Conservation (phyloP, 2,113 vertebrate genomes). For the Mesoclemmys tuberculata region DNA sequence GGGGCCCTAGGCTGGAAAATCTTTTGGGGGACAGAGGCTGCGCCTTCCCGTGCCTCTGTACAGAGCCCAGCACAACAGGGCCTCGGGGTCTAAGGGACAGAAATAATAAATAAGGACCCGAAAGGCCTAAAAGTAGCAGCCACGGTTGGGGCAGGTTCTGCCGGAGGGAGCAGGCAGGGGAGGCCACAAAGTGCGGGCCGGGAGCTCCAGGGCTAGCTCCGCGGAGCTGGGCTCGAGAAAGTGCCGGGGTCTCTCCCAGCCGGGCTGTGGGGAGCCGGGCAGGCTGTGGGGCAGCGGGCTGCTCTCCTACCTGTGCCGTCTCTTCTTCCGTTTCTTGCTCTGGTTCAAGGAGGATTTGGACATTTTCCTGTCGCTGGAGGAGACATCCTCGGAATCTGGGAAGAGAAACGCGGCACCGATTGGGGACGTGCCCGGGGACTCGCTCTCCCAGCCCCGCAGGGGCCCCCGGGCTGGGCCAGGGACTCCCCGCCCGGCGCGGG, state of each 20-base stretch:
- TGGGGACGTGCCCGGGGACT: not conserved
- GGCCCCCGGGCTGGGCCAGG: not conserved
- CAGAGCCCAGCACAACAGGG: too few relatives aligned
- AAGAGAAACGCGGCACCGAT: constrained; percentile 48
- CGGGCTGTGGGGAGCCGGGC: not conserved
- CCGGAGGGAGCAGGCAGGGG: not conserved
- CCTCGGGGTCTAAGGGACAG: too few relatives aligned
- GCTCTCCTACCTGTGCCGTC: constrained; percentile 90
- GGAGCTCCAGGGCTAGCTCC: too few relatives aligned
- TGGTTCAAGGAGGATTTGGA: constrained; percentile 92
- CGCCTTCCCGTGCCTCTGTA: not conserved
- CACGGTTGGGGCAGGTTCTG: not conserved
- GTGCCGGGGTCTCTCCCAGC: too few relatives aligned
- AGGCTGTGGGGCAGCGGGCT: not conserved
- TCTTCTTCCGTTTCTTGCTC: constrained; percentile 98
- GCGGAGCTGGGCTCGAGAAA: too few relatives aligned
- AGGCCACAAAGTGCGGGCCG: not conserved
- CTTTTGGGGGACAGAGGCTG: not conserved
- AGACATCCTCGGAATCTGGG: constrained; percentile 96
- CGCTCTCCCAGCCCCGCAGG: not conserved
- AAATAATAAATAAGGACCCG: not conserved
- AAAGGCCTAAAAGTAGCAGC: not conserved
- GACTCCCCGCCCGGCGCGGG: not conserved
- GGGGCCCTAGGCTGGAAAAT: not conserved
- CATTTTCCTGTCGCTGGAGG: constrained; percentile 93